Evolutionary conservation across 2,888 invertebrate genomes (phyloP), one percentile per base, ranked within the genome.

Genomic region (Polydrusus cervinus): DNA sequence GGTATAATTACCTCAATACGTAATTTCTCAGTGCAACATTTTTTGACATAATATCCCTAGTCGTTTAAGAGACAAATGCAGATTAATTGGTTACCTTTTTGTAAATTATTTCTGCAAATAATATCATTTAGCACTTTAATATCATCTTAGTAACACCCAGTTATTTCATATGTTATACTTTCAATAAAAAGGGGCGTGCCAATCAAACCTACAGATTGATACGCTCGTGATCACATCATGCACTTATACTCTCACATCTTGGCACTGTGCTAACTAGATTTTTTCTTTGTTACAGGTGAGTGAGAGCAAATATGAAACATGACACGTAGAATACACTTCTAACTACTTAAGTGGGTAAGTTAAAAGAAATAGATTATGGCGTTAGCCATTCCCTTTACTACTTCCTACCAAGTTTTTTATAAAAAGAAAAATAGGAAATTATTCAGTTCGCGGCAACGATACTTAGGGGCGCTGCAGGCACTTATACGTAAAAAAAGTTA

Each of bases 131-230:
- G 7, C 34, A 34, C 34, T 34, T 9, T 10, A 30, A 5, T 7
- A 30, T 30, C 30, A 30, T 30, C 7, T 30, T 30, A 34, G 25
- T 14, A 57, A 13, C 57, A 34, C 7, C 57, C 34, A 34, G 9
- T 10, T 57, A 57, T 9, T 57, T 57, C 16, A 38, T 60, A 34
- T 55, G 55, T 34, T 55, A 38, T 60, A 60, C 57, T 60, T 60
- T 60, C 57, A 60, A 38, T 60, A 60, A 60, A 60, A 60, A 60
- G 16, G 10, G 57, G 18, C 57, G 57, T 60, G 38, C 38, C 57
- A 60, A 60, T 60, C 57, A 60, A 38, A 60, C 38, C 1, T n/a
- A 60, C 16, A 60, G 18, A 60, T 38, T 38, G 57, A 60, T 38
- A 57, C 38, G 57, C 38, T 38, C 38, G 57, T 34, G 38, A 60